Evolutionary conservation across 2,113 vertebrate genomes (phyloP).

Genomic region (Vombatus ursinus): DNA sequence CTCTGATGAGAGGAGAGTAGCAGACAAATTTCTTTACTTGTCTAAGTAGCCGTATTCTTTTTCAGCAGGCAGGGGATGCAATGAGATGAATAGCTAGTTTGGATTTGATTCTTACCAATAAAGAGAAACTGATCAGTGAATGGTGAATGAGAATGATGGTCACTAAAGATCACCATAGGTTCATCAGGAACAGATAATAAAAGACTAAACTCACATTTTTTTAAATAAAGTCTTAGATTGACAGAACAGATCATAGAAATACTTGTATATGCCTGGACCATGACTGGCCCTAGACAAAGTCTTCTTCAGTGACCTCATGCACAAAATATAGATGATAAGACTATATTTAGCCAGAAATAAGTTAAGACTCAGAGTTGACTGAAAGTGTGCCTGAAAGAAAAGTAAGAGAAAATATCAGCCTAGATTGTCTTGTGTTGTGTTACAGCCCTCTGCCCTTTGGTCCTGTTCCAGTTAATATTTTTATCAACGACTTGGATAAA

Average conservation of each 20-base stretch:
- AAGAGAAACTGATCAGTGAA: not conserved
- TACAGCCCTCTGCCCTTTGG: not conserved
- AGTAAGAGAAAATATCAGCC: not conserved
- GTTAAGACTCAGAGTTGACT: not conserved
- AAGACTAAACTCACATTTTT: too few species aligned
- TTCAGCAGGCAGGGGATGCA: not conserved
- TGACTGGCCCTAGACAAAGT: not conserved
- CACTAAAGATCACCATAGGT: not conserved
- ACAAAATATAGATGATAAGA: not conserved
- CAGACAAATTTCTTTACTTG: not conserved
- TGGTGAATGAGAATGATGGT: not conserved
- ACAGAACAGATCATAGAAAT: not conserved
- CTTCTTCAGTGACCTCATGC: not conserved
- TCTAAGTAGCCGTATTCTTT: too few species aligned
- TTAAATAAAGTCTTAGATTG: not conserved
- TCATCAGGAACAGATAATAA: too few species aligned
- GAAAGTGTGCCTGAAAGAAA: not conserved
- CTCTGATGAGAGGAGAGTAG: not conserved
- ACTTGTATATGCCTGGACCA: not conserved
- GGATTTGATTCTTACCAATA: not conserved
- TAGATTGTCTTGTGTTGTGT: not conserved
- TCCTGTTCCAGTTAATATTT: not conserved
- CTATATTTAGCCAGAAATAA: not conserved
- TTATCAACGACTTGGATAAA: not conserved
- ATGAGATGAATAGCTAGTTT: not conserved